phyloP scores from a whole-genome alignment of 2,888 invertebrate species.

The Nomada hirtipes region DNA sequence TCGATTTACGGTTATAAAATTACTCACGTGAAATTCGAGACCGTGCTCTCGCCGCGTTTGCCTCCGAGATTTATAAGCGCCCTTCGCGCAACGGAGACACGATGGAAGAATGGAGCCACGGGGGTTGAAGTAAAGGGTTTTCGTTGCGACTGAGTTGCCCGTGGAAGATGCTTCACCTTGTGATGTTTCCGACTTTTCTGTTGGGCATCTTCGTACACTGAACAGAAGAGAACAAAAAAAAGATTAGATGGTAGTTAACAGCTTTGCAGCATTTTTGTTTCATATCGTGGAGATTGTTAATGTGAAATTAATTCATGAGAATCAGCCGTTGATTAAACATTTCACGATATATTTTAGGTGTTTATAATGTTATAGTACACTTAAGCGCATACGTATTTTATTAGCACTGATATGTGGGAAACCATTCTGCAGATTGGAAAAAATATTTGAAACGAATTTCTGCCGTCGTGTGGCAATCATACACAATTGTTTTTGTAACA shows the following conservation, averaged over 20 bases:
- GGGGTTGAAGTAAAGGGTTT: slow-evolving; percentile 20
- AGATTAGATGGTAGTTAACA: neutral
- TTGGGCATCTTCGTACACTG: neutral
- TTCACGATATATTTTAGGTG: too few species aligned
- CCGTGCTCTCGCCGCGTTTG: slow-evolving; percentile 66
- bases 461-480: too few species aligned
- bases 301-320: neutral
- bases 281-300: neutral
- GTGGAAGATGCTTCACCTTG: neutral
- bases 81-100: slow-evolving; percentile 8
- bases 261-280: neutral
- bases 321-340: too few species aligned
- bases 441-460: too few species aligned
- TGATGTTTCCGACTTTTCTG: neutral
- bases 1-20: slow-evolving; percentile 83
- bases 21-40: slow-evolving; percentile 80
- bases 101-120: slow-evolving; percentile 28
- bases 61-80: slow-evolving; percentile 72
- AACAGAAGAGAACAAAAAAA: neutral
- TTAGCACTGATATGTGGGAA: too few species aligned
- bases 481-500: too few species aligned
- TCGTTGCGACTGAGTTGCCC: slow-evolving; percentile 17
- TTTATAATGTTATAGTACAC: too few species aligned
- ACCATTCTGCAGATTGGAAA: too few species aligned
- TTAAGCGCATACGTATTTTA: too few species aligned